Percentiles rank a stretch among this genome's conserved stretches.
Conservation (phyloP, 1,140 invertebrate genomes). For the Lasioglossum albipes region DNA sequence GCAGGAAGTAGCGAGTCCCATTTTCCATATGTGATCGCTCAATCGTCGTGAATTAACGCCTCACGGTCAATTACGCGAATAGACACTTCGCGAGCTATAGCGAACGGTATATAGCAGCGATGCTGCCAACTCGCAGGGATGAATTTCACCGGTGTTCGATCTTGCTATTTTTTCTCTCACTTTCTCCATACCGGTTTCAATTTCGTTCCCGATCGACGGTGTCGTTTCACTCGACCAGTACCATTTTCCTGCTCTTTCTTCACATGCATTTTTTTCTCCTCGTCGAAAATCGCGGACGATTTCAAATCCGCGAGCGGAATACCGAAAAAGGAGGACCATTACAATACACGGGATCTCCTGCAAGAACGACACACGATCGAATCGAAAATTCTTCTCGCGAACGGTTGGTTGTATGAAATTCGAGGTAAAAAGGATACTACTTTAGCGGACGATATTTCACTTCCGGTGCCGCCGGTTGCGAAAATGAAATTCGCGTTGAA, state of each 20-base stretch:
- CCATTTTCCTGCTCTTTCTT: neutral
- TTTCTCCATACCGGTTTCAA: slow-evolving; percentile 13
- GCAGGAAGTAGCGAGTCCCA: neutral
- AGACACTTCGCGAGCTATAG: neutral
- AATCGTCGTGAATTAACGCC: neutral
- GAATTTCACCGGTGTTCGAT: slow-evolving; percentile 21
- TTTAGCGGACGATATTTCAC: neutral
- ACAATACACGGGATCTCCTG: neutral
- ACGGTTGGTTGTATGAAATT: neutral
- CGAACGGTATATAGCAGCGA: neutral
- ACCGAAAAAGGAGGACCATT: neutral
- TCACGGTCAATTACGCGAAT: slow-evolving; percentile 4
- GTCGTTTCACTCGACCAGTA: neutral
- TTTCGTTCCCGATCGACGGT: neutral
- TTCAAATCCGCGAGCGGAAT: neutral
- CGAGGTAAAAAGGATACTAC: neutral
- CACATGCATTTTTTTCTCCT: neutral
- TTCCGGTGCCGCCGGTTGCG: neutral
- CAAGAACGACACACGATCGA: neutral
- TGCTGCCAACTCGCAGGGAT: slow-evolving; percentile 1
- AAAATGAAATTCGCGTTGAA: neutral
- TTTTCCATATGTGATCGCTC: neutral
- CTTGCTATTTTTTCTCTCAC: neutral
- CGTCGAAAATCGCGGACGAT: neutral
- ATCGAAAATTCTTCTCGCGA: neutral